Conservation (phyloP, 2,888 invertebrate genomes). For the Anticlea derivata region DNA sequence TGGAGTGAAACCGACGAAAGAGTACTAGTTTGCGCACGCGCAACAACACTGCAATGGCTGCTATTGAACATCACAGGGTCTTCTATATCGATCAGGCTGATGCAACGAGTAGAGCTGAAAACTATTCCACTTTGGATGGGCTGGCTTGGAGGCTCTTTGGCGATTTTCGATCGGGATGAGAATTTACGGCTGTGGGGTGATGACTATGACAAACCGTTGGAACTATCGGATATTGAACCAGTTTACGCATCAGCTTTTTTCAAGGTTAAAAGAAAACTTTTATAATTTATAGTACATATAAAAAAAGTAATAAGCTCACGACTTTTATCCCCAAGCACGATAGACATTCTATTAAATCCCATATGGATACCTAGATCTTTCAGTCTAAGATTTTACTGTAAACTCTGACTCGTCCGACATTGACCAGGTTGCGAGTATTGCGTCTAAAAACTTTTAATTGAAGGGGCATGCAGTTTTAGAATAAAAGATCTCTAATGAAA, state of each 20-base stretch:
- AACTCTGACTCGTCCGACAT: too few species aligned
- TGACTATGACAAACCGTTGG: slow-evolving; percentile 92
- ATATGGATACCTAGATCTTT: too few species aligned
- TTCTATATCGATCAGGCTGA: slow-evolving; percentile 82
- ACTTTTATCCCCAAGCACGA: too few species aligned
- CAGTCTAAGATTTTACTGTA: too few species aligned
- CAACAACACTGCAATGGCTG: slow-evolving; percentile 93
- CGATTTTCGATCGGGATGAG: slow-evolving; percentile 93
- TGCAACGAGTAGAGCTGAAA: slow-evolving; percentile 87
- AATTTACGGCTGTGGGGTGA: slow-evolving; percentile 95
- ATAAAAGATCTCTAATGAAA: too few species aligned
- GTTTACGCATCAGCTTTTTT: slow-evolving; percentile 95
- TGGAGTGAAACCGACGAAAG: slow-evolving; percentile 92
- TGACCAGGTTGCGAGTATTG: too few species aligned
- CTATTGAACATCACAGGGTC: slow-evolving; percentile 84
- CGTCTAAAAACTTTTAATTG: too few species aligned
- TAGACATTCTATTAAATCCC: too few species aligned
- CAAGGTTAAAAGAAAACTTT: slow-evolving; percentile 78
- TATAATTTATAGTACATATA: too few species aligned
- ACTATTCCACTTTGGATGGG: slow-evolving; percentile 86
- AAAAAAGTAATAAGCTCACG: too few species aligned
- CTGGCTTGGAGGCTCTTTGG: slow-evolving; percentile 91
- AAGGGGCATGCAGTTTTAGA: too few species aligned
- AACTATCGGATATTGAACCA: slow-evolving; percentile 91
- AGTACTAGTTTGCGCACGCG: slow-evolving; percentile 94